Conservation (phyloP, 2,888 invertebrate species). For the Pseudococcus viburni region DNA sequence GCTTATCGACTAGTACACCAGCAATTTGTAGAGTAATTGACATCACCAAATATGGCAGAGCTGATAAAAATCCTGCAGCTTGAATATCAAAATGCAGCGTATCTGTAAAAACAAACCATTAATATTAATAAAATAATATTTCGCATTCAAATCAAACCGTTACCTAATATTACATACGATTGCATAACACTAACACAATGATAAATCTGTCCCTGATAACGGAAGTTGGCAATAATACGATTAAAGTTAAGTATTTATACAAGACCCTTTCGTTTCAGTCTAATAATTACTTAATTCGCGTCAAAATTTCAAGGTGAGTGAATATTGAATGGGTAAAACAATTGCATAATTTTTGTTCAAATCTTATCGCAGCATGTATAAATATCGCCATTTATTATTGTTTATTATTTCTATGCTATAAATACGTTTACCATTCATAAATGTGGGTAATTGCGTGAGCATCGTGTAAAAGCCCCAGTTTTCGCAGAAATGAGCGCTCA, state of each 20-base stretch:
- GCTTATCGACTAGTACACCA: conserved; percentile 87
- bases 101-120: conserved; percentile 74
- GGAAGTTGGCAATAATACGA: conserved; percentile 44
- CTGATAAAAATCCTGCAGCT: conserved; percentile 86
- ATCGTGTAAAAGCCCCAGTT: conserved; percentile 93
- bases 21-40: conserved; percentile 84
- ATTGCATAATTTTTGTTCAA: background rate
- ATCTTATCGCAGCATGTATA: background rate
- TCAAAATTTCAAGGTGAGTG: conserved; percentile 31
- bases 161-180: background rate
- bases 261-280: conserved; percentile 12
- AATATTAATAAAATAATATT: background rate
- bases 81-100: conserved; percentile 81
- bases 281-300: conserved; percentile 11
- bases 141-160: background rate
- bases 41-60: conserved; percentile 91
- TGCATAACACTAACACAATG: conserved; percentile 4
- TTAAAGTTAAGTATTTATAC: background rate
- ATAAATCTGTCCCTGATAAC: conserved; percentile 31
- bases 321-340: conserved; percentile 2
- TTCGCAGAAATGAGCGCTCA: conserved; percentile 84
- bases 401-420: conserved; percentile 9
- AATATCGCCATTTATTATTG: conserved; percentile 17
- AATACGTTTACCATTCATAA: conserved; percentile 79
- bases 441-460: conserved; percentile 86